phyloP scores from a whole-genome alignment of 2,797 vertebrate genomes.

The Ara ararauna region DNA sequence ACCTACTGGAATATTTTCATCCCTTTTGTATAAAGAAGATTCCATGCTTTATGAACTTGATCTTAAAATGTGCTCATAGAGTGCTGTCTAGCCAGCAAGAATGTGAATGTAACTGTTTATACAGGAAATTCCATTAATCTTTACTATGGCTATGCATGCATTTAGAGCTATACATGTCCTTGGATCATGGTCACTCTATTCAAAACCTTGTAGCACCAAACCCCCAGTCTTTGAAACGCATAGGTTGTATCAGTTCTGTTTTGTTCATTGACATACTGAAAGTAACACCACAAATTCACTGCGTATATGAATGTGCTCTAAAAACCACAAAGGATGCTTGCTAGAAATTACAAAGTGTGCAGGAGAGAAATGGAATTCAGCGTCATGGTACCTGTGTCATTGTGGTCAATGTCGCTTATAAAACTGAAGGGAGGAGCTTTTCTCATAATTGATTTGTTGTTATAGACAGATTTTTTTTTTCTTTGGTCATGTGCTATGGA shows the following conservation, averaged over 20 bases:
- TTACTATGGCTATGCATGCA: neutral
- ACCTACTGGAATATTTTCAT: neutral
- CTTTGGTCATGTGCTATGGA: neutral
- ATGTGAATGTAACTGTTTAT: neutral
- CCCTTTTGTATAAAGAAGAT: neutral
- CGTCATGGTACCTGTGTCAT: rapidly evolving
- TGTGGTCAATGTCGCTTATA: neutral
- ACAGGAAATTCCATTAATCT: neutral
- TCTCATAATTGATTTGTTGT: neutral
- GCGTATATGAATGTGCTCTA: neutral
- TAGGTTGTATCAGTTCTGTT: neutral
- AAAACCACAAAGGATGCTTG: neutral
- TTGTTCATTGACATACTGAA: neutral
- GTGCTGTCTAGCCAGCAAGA: neutral
- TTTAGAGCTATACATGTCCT: neutral
- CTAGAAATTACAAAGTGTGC: neutral
- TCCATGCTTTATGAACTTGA: neutral
- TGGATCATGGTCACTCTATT: neutral
- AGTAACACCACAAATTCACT: neutral
- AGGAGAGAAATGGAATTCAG: neutral
- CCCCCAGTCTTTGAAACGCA: neutral
- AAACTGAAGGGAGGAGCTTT: neutral
- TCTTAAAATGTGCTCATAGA: neutral
- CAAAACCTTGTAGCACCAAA: neutral
- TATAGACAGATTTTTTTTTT: neutral